These are phyloP conservation scores for Cyprinodon tularosa DNA, from an alignment of 2,113 vertebrate species.

Conservation along the genomic window DNA sequence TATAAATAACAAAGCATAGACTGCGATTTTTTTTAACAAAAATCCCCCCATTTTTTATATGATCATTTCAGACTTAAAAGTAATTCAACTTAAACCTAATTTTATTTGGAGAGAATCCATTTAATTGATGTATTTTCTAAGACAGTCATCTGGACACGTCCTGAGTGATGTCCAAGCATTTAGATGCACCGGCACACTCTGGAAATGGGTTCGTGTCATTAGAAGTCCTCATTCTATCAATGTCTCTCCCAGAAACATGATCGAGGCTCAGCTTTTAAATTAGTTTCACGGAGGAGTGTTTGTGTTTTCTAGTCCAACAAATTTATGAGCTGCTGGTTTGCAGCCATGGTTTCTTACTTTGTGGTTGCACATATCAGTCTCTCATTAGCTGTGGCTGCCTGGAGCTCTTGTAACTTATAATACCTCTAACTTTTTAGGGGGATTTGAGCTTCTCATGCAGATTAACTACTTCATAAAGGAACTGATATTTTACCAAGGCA, in stretches of 20 bases:
- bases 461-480: slow-evolving; percentile 44
- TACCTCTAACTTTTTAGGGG: slow-evolving; percentile 8
- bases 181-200: slow-evolving; percentile 65
- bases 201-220: slow-evolving; percentile 57
- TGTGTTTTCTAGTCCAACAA: slow-evolving; percentile 52
- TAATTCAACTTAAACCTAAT: neutral
- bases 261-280: slow-evolving; percentile 24
- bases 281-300: slow-evolving; percentile 32
- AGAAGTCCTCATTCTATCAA: slow-evolving; percentile 45
- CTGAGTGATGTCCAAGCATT: slow-evolving; percentile 23
- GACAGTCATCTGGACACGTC: slow-evolving; percentile 19
- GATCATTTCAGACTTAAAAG: neutral
- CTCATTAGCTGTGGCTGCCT: slow-evolving; percentile 1
- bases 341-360: slow-evolving; percentile 9
- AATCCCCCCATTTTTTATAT: no score
- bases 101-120: slow-evolving; percentile 19
- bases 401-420: neutral
- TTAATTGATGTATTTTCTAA: slow-evolving; percentile 15
- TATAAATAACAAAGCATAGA: no score
- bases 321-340: slow-evolving; percentile 47
- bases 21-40: no score
- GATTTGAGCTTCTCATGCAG: slow-evolving; percentile 28
- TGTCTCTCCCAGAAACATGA: slow-evolving; percentile 11
- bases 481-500: slow-evolving; percentile 37
- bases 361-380: slow-evolving; percentile 10